phyloP scores from a whole-genome alignment of 2,113 vertebrate genomes.

The Excalfactoria chinensis region DNA sequence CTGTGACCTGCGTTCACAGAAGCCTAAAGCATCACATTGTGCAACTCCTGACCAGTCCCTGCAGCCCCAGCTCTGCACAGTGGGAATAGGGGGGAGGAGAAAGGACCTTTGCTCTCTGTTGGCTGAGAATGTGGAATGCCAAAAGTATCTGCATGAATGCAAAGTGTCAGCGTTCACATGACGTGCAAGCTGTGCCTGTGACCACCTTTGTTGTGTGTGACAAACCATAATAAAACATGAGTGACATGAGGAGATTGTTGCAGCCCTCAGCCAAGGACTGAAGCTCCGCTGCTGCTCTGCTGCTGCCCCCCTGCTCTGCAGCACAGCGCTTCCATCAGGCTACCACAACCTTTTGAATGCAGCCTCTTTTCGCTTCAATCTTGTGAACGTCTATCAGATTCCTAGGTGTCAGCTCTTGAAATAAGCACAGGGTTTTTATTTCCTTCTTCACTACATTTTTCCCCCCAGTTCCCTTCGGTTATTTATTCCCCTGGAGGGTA shows the following conservation, averaged over 20 bases:
- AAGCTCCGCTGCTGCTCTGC: background rate
- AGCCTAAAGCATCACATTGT: background rate
- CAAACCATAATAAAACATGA: fast-evolving
- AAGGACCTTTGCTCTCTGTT: background rate
- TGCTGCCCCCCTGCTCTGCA: background rate
- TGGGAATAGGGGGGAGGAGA: fast-evolving
- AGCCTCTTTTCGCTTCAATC: background rate
- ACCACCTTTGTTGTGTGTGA: fast-evolving
- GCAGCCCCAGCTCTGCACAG: background rate
- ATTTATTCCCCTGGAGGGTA: conserved; percentile 28
- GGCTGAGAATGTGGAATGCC: fast-evolving
- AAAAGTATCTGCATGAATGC: fast-evolving
- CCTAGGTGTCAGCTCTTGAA: background rate
- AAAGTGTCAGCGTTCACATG: fast-evolving
- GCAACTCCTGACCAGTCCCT: background rate
- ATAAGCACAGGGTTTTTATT: background rate
- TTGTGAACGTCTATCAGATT: background rate
- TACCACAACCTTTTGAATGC: background rate
- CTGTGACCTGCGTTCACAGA: background rate
- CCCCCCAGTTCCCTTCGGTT: background rate
- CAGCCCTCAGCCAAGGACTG: fast-evolving
- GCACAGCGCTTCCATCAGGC: background rate
- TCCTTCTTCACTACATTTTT: background rate
- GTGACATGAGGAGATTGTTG: background rate
- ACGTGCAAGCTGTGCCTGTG: background rate